Evolutionary conservation across 2,888 invertebrate species (phyloP).

Genomic region (Thecophora atra): DNA sequence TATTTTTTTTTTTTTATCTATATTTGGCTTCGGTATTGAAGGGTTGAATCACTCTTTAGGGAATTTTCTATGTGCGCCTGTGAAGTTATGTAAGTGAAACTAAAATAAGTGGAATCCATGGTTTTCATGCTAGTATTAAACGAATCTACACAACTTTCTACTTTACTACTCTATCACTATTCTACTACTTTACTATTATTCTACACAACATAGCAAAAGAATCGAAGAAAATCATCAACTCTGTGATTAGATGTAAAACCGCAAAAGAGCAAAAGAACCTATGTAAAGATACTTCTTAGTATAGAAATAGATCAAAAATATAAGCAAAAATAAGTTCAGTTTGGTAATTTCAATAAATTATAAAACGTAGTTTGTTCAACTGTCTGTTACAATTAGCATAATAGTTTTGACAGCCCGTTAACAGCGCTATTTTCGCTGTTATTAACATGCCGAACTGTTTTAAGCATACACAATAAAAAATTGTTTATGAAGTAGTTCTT

Average conservation of each 20-base stretch:
- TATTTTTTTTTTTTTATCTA: too few species aligned
- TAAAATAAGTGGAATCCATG: slow-evolving; percentile 58
- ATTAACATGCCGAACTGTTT: too few species aligned
- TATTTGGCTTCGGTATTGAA: not conserved
- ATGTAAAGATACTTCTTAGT: slow-evolving; percentile 13
- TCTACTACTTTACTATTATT: slow-evolving; percentile 22
- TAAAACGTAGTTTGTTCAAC: not conserved
- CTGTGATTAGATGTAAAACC: slow-evolving; percentile 60
- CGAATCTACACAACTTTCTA: slow-evolving; percentile 31
- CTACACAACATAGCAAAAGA: slow-evolving; percentile 12
- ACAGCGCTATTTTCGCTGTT: not conserved
- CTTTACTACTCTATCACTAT: slow-evolving; percentile 11
- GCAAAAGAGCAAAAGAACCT: slow-evolving; percentile 22
- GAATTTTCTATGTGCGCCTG: slow-evolving; percentile 51
- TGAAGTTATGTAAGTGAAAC: slow-evolving; percentile 23
- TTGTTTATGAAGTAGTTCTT: too few species aligned
- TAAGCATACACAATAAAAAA: too few species aligned
- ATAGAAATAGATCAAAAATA: slow-evolving; percentile 3
- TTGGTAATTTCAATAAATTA: not conserved
- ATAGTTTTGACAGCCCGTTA: not conserved
- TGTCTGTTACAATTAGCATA: not conserved
- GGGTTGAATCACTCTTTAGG: slow-evolving; percentile 47
- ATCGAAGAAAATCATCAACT: slow-evolving; percentile 57
- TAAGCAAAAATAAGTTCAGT: not conserved
- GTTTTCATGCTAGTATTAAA: slow-evolving; percentile 51